These are phyloP conservation scores for Meteorus colon DNA, from an alignment of 2,888 invertebrate genomes.

Conservation along the genomic window DNA sequence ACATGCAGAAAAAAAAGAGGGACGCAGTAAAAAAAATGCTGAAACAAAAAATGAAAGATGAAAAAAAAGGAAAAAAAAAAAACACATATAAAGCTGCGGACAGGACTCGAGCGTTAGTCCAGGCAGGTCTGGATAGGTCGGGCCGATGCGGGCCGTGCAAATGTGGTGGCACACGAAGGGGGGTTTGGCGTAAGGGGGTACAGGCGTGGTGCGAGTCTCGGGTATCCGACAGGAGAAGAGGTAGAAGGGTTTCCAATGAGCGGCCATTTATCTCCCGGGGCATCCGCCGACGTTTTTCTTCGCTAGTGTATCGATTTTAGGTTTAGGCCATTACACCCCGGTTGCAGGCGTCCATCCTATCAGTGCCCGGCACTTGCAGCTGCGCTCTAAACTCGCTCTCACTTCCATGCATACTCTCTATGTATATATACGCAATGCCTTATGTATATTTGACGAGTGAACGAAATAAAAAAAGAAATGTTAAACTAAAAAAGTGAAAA, in stretches of 20 bases:
- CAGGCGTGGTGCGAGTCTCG: constrained; percentile 47
- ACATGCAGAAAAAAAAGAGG: constrained; percentile 21
- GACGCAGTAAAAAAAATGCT: constrained; percentile 17
- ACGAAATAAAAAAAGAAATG: constrained; percentile 7
- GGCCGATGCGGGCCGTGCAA: constrained; percentile 22
- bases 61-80: constrained; percentile 29
- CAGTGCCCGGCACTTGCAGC: constrained; percentile 52
- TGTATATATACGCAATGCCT: constrained; percentile 21
- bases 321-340: constrained; percentile 64
- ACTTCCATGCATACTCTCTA: constrained; percentile 27
- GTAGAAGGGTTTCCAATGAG: constrained; percentile 64
- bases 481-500: neutral
- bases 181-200: constrained; percentile 42
- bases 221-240: constrained; percentile 45
- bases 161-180: constrained; percentile 14
- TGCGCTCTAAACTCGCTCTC: constrained; percentile 52
- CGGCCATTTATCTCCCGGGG: constrained; percentile 66
- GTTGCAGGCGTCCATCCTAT: constrained; percentile 52
- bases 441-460: constrained; percentile 12
- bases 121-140: constrained; percentile 43
- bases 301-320: constrained; percentile 65
- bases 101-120: constrained; percentile 45
- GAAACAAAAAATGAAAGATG: constrained; percentile 41
- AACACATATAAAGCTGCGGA: constrained; percentile 41
- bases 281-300: constrained; percentile 66